A percentile compares a stretch with the other conserved stretches of the same genome.
Evolutionary conservation across 2,113 vertebrate genomes (phyloP).

Genomic region (Strix aluco): DNA sequence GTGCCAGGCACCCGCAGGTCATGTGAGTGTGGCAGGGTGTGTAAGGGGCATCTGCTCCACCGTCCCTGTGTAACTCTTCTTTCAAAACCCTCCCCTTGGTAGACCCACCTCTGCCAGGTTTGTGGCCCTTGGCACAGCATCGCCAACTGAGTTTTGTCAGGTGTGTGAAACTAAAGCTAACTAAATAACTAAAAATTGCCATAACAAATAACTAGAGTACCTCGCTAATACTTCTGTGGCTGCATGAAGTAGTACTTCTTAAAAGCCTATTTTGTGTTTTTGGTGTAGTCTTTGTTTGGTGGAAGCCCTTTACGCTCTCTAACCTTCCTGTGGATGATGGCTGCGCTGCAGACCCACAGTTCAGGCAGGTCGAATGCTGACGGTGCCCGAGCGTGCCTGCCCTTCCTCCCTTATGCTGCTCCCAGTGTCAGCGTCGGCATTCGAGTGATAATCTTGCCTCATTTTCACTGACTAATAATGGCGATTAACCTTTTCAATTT

Average conservation of each 20-base stretch:
- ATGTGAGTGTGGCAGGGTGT: rapidly evolving
- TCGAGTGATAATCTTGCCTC: constrained; percentile 39
- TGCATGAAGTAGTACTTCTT: not conserved
- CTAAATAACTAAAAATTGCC: not conserved
- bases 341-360: not conserved
- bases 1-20: too few species aligned
- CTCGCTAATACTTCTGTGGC: not conserved
- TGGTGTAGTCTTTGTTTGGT: not conserved
- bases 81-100: not conserved
- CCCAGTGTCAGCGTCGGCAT: not conserved
- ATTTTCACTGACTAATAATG: constrained; percentile 50
- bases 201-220: rapidly evolving
- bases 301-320: not conserved
- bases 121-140: not conserved
- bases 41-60: not conserved
- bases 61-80: not conserved
- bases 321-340: not conserved
- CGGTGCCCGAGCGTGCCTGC: rapidly evolving
- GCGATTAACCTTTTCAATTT: constrained; percentile 67
- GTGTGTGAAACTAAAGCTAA: rapidly evolving
- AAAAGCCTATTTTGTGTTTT: not conserved
- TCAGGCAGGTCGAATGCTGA: not conserved
- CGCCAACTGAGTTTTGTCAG: not conserved
- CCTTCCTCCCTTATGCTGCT: not conserved
- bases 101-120: not conserved